phyloP scores from a whole-genome alignment of 2,797 vertebrate species.

The Mareca strepera region DNA sequence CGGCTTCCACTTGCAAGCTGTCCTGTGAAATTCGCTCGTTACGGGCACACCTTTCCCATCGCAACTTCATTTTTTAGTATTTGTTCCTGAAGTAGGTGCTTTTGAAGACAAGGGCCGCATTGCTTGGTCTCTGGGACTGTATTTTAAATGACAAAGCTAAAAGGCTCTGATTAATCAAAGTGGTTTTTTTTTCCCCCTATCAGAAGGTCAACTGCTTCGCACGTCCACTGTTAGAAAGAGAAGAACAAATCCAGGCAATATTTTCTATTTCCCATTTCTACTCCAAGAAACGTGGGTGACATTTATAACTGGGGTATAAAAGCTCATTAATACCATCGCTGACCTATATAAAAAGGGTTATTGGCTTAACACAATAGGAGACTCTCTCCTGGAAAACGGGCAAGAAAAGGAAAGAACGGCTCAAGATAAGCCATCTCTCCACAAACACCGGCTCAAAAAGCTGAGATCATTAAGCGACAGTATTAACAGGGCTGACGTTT shows the following conservation, averaged over 20 bases:
- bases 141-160: neutral
- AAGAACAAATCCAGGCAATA: constrained; percentile 7
- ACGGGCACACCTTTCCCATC: neutral
- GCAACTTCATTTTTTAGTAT: neutral
- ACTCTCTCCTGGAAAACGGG: neutral
- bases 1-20: neutral
- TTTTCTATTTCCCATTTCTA: neutral
- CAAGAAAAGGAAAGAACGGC: neutral
- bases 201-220: neutral
- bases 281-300: neutral
- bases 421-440: constrained; percentile 27
- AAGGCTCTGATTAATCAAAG: neutral
- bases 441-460: constrained; percentile 21
- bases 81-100: neutral
- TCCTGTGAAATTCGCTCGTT: neutral
- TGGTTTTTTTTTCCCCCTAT: accelerated
- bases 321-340: constrained; percentile 10
- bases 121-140: accelerated
- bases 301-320: constrained; percentile 5
- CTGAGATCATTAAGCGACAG: neutral
- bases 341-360: constrained; percentile 55
- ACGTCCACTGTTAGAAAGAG: neutral
- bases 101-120: neutral
- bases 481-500: neutral
- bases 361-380: constrained; percentile 35